Evolutionary conservation across 37 sponge, comb jelly and placozoan species (phyloP), one percentile per base, ranked within the genome.

Genomic region (Bolinopsis microptera): DNA sequence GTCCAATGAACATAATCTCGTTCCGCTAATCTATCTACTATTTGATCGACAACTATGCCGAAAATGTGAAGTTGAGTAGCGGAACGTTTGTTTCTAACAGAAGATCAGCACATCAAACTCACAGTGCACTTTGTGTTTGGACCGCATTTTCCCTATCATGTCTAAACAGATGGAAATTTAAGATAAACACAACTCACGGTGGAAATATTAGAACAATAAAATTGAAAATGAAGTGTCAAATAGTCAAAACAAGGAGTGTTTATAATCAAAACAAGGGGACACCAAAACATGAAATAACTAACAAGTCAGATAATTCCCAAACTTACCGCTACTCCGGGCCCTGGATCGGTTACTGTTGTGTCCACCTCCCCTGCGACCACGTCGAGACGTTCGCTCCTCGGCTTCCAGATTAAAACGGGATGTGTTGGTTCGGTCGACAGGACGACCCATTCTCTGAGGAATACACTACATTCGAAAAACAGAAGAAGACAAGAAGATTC

Each of bases 281-380:
- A n/a, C n/a, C n/a, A n/a, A 48, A 13, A 48, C 61, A 48, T 48
- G 61, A 48, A 48, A n/a, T n/a, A n/a, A n/a, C n/a, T n/a, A n/a
- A n/a, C n/a, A n/a, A n/a, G n/a, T n/a, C n/a, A n/a, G n/a, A n/a
- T n/a, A n/a, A n/a, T n/a, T 48, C 13, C 61, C 13, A 18, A 21
- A 86, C 90, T 39, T 34, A 86, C 90, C 90, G 36, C 90, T 86
- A 41, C 61, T 41, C 39, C 35, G 32, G 2, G 90, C 90, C 13
- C 90, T 2, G 28, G 90, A 86, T 13, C 90, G 90, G 90, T 86
- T 86, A 48, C 36, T 86, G 38, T 34, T 34, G 25, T 38, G 30
- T 0, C 90, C 90, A 3, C 90, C 61, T 2, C 90, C 90, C 35
- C 90, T 38, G 28, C 90, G 40, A 24, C 90, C 80, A 32, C 80